Evolutionary conservation across 1,140 invertebrate species (phyloP).

Genomic region (Aporrectodea caliginosa): DNA sequence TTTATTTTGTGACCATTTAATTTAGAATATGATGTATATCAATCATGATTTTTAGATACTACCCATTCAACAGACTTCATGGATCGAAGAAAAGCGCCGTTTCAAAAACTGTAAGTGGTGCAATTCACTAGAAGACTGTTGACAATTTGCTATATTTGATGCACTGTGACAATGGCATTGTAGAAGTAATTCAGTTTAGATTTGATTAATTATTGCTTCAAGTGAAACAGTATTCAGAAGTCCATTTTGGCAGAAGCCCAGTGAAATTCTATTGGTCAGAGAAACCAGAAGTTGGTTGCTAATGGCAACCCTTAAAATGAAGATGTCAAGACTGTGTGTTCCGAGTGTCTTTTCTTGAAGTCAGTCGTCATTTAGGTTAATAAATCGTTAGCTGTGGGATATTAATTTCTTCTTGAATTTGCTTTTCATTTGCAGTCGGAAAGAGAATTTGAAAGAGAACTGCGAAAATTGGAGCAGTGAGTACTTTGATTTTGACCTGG

Average conservation of each 20-base stretch:
- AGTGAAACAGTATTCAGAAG: no score
- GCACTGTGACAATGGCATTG: no score
- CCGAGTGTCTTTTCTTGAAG: background rate
- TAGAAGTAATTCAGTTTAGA: no score
- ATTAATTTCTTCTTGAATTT: background rate
- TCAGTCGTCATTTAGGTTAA: background rate
- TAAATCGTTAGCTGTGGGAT: background rate
- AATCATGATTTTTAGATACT: no score
- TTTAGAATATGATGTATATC: no score
- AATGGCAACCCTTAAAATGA: background rate
- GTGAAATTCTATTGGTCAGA: no score
- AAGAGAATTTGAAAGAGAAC: background rate
- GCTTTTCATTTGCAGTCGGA: background rate
- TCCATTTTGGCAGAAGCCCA: no score
- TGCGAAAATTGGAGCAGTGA: background rate
- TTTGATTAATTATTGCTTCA: background rate
- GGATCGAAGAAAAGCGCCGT: background rate
- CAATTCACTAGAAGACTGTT: no score
- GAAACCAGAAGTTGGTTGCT: no score
- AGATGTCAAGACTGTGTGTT: background rate
- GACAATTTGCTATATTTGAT: no score
- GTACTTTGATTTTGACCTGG: no score
- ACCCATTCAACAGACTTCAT: background rate
- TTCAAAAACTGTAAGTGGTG: background rate
- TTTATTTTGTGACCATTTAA: no score